A percentile compares a stretch with the other conserved stretches of the same genome.
Evolutionary conservation across 2,797 vertebrate species (phyloP).

Genomic region (Rhadinocentrus ornatus): DNA sequence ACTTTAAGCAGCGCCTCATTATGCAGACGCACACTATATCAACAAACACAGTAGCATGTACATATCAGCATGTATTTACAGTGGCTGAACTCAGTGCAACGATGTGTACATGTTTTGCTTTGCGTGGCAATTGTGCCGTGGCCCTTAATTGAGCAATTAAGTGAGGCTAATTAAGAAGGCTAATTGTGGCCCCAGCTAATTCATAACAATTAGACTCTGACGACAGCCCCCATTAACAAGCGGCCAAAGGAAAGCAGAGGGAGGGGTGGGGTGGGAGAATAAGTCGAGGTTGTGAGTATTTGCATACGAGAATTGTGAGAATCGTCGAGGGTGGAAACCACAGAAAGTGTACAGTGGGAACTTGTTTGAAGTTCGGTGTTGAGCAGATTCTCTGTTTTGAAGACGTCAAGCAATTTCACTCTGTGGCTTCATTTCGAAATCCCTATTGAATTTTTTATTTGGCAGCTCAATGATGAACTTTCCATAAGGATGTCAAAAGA

Average conservation of each 20-base stretch:
- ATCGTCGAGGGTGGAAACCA: conserved; percentile 30
- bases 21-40: conserved; percentile 61
- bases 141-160: conserved; percentile 90
- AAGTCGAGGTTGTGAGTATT: conserved; percentile 55
- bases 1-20: conserved; percentile 60
- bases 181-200: conserved; percentile 88
- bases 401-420: conserved; percentile 66
- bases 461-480: conserved; percentile 74
- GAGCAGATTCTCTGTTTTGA: conserved; percentile 38
- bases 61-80: conserved; percentile 63
- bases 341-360: conserved; percentile 33
- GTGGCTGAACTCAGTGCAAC: conserved; percentile 61
- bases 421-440: conserved; percentile 77
- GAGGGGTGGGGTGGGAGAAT: conserved; percentile 23
- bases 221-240: conserved; percentile 86
- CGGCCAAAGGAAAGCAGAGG: conserved; percentile 69
- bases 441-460: conserved; percentile 80
- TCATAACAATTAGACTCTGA: conserved; percentile 88
- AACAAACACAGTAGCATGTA: conserved; percentile 59
- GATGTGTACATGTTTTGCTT: conserved; percentile 83
- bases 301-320: conserved; percentile 67
- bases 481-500: conserved; percentile 80
- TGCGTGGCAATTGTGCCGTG: conserved; percentile 83
- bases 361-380: conserved; percentile 55
- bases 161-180: conserved; percentile 88